A percentile compares a stretch with the other conserved stretches of the same genome.
Conservation (phyloP, 30 jellyfish, hydroid and myxozoan species). For the Aurelia coerulea region DNA sequence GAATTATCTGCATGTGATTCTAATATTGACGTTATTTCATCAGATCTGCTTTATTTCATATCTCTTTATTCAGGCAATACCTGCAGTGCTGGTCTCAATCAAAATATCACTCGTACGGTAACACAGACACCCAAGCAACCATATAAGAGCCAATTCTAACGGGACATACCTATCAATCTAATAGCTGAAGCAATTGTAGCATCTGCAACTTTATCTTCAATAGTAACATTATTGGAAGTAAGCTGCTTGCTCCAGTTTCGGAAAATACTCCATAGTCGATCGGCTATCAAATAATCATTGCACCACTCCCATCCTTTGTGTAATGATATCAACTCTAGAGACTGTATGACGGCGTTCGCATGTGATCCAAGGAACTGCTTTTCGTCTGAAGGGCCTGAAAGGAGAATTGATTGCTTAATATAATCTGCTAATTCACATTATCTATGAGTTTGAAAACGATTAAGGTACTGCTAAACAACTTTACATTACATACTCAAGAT, state of each 20-base stretch:
- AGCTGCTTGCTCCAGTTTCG: conserved; percentile 60
- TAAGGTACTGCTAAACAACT: too few species aligned
- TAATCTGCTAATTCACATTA: too few species aligned
- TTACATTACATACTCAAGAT: too few species aligned
- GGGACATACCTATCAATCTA: conserved; percentile 47
- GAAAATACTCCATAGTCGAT: conserved; percentile 52
- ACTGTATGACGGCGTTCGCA: conserved; percentile 12
- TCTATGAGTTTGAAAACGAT: too few species aligned
- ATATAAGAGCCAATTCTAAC: too few species aligned
- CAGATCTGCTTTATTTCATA: too few species aligned
- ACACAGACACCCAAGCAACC: too few species aligned
- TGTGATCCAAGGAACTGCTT: conserved; percentile 16
- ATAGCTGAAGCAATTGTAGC: conserved; percentile 49
- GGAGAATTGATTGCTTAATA: neutral
- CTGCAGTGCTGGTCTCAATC: too few species aligned
- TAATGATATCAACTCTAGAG: conserved; percentile 24
- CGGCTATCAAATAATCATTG: conserved; percentile 46
- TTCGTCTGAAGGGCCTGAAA: conserved; percentile 1
- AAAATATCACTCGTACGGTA: too few species aligned
- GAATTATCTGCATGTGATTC: too few species aligned
- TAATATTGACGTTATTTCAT: too few species aligned
- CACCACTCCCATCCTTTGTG: conserved; percentile 78
- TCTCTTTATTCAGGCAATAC: too few species aligned
- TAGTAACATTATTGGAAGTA: neutral
- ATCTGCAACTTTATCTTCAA: conserved; percentile 19